Evolutionary conservation across 1,140 invertebrate species (phyloP).

Genomic region (Acromyrmex heyeri): DNA sequence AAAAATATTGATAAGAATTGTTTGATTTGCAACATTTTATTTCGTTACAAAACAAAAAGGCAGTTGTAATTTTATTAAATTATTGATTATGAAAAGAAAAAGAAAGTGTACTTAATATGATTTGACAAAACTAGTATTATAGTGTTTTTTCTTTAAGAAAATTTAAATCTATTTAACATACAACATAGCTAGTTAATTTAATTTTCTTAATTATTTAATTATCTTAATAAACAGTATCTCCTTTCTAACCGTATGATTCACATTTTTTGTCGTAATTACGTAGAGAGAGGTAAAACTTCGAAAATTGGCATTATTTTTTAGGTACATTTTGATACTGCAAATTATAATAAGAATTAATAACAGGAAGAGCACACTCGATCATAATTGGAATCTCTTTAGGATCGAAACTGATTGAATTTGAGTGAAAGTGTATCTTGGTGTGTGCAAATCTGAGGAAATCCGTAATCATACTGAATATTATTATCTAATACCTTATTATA

Average conservation of each 20-base stretch:
- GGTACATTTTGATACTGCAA: not conserved
- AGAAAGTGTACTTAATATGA: not conserved
- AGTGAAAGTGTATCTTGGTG: not conserved
- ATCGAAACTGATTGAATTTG: not conserved
- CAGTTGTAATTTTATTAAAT: not conserved
- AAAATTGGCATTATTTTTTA: not conserved
- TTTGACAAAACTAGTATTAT: not conserved
- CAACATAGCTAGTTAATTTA: not conserved
- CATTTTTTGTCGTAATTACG: not conserved
- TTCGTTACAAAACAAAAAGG: not conserved
- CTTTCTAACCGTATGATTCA: not conserved
- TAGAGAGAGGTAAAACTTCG: not conserved
- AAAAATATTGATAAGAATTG: not conserved
- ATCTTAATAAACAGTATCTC: not conserved
- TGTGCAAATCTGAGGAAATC: not conserved
- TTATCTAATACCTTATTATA: not conserved
- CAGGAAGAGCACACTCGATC: not conserved
- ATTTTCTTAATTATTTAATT: constrained; percentile 2
- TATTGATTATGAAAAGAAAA: not conserved
- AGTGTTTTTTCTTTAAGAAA: not conserved
- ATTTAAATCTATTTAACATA: not conserved
- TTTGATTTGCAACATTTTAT: not conserved
- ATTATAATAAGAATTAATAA: not conserved
- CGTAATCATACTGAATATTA: not conserved
- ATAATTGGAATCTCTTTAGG: not conserved